Evolutionary conservation across 2,113 vertebrate species (phyloP).

Genomic region (Eleginops maclovinus): DNA sequence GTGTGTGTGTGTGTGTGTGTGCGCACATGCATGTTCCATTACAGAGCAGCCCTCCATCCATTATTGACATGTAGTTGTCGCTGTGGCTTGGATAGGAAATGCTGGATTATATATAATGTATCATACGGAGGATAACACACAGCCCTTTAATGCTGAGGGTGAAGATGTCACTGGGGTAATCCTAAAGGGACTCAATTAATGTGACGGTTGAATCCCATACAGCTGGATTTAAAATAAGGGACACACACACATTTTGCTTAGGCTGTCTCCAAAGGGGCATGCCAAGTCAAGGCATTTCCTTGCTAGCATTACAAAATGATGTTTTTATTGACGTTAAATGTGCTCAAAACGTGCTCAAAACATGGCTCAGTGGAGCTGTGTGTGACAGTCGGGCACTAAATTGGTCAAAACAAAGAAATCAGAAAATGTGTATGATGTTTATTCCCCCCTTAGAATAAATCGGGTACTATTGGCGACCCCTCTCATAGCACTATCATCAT

Average conservation of each 20-base stretch:
- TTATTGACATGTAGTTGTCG: conserved; percentile 49
- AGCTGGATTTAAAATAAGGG: not conserved
- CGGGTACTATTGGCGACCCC: not conserved
- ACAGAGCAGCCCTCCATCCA: conserved; percentile 51
- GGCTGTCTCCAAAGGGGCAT: not conserved
- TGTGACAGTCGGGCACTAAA: too few species aligned
- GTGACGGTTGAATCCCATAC: not conserved
- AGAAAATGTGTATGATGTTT: not conserved
- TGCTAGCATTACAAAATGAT: not conserved
- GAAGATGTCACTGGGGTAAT: not conserved
- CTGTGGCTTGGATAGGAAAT: conserved; percentile 11
- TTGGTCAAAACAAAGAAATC: too few species aligned
- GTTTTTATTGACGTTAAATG: too few species aligned
- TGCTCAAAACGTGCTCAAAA: too few species aligned
- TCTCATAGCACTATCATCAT: not conserved
- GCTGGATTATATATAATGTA: not conserved
- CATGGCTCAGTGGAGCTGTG: not conserved
- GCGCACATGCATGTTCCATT: conserved; percentile 48
- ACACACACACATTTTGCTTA: not conserved
- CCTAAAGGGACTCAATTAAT: not conserved
- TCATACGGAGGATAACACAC: not conserved
- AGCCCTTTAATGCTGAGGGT: not conserved
- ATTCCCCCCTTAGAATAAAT: not conserved
- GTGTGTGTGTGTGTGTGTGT: not conserved
- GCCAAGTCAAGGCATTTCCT: too few species aligned